A percentile compares a stretch with the other conserved stretches of the same genome.
Conservation (phyloP, 2,888 invertebrate species). For the Sarcophaga carnaria region DNA sequence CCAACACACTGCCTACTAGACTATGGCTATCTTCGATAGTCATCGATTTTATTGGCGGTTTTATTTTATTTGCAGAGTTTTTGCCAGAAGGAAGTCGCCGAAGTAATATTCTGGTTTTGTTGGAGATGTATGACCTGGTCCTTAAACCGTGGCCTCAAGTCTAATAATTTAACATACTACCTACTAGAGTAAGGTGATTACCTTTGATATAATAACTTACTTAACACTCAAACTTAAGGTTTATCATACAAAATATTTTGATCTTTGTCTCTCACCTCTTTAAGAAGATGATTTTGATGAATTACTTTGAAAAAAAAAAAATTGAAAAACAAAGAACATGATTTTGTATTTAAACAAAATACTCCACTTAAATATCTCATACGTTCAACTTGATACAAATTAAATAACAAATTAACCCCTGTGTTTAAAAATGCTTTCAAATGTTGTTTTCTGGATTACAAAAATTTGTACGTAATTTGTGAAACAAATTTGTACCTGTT, state of each 20-base stretch:
- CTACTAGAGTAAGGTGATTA: neutral
- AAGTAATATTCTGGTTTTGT: too few species aligned
- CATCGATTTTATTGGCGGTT: too few species aligned
- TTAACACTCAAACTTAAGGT: too few species aligned
- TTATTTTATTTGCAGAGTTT: too few species aligned
- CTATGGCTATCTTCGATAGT: too few species aligned
- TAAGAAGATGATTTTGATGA: neutral
- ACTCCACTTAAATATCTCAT: neutral
- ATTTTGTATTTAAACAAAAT: neutral
- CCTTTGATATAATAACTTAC: neutral
- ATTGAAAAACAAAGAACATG: neutral
- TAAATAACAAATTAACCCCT: neutral
- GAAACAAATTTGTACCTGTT: constrained; percentile 54
- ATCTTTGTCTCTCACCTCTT: neutral
- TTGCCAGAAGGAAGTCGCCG: too few species aligned
- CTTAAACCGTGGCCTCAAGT: too few species aligned
- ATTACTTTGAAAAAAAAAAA: neutral
- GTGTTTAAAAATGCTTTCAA: constrained; percentile 1
- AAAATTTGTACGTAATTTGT: constrained; percentile 13
- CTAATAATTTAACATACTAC: too few species aligned
- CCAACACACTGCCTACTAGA: too few species aligned
- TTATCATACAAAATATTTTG: neutral
- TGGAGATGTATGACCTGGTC: too few species aligned
- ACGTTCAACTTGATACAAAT: neutral
- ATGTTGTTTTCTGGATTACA: constrained; percentile 24